These are phyloP conservation scores for Notoglanidium macrostoma DNA, from an alignment of 2,797 vertebrate genomes.

Conservation along the genomic window DNA sequence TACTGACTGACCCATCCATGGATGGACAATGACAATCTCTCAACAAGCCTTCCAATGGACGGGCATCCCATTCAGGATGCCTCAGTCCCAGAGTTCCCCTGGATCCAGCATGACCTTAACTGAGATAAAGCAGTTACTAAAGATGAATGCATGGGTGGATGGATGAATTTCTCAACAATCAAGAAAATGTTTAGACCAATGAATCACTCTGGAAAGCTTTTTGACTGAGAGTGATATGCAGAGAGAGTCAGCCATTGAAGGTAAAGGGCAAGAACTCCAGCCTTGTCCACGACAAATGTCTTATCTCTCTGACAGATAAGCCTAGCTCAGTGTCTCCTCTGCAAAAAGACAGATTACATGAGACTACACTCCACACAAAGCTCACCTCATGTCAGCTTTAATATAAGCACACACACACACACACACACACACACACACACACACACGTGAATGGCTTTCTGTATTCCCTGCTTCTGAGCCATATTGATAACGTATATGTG, in stretches of 20 bases:
- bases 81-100: neutral
- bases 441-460: neutral
- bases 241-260: neutral
- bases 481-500: neutral
- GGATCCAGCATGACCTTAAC: neutral
- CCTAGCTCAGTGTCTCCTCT: neutral
- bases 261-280: constrained; percentile 3
- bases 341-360: neutral
- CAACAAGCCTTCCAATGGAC: neutral
- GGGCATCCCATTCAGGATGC: neutral
- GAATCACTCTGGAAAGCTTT: neutral
- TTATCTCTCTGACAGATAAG: constrained; percentile 25
- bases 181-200: neutral
- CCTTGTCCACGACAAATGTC: neutral
- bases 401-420: neutral
- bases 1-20: neutral
- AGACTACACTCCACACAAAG: neutral
- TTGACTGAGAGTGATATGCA: neutral
- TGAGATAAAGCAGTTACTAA: neutral
- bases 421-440: neutral
- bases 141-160: neutral
- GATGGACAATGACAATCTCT: neutral
- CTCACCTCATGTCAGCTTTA: neutral
- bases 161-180: neutral
- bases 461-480: neutral